Conservation (phyloP, 2,888 invertebrate species). For the Xanthia togata region DNA sequence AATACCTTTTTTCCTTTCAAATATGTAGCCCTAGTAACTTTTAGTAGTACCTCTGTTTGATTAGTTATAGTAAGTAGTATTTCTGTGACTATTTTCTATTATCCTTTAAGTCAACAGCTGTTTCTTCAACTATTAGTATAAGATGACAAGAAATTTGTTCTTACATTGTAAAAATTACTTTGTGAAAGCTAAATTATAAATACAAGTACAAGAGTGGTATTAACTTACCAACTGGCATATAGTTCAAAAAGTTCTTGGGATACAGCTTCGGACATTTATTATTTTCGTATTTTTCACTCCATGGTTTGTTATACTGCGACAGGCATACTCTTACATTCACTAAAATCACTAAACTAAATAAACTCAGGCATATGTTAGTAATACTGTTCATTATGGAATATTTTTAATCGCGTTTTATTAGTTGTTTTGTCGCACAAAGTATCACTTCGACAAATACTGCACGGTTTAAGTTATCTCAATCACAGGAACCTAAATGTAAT, state of each 20-base stretch:
- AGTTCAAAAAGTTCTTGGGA: constrained; percentile 89
- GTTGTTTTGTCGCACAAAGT: constrained; percentile 43
- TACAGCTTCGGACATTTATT: constrained; percentile 89
- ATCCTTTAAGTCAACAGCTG: constrained; percentile 33
- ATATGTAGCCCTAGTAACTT: not conserved
- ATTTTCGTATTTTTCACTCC: constrained; percentile 87
- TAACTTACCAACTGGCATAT: constrained; percentile 89
- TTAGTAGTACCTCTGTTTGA: not conserved
- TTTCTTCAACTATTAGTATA: not conserved
- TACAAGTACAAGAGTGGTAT: not conserved
- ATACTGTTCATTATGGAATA: constrained; percentile 66
- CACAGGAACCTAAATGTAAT: constrained; percentile 73
- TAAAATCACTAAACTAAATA: constrained; percentile 75
- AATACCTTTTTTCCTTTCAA: not conserved
- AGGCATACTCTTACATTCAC: constrained; percentile 76
- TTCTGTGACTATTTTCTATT: not conserved
- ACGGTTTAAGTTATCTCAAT: constrained; percentile 65
- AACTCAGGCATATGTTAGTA: constrained; percentile 64
- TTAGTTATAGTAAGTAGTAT: not conserved
- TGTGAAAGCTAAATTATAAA: not conserved
- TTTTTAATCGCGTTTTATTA: constrained; percentile 43
- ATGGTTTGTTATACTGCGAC: constrained; percentile 85
- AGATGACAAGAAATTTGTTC: not conserved
- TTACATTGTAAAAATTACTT: not conserved
- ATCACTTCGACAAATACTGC: constrained; percentile 43